phyloP scores from a whole-genome alignment of 2,797 vertebrate species.

The Sciurus vulgaris region DNA sequence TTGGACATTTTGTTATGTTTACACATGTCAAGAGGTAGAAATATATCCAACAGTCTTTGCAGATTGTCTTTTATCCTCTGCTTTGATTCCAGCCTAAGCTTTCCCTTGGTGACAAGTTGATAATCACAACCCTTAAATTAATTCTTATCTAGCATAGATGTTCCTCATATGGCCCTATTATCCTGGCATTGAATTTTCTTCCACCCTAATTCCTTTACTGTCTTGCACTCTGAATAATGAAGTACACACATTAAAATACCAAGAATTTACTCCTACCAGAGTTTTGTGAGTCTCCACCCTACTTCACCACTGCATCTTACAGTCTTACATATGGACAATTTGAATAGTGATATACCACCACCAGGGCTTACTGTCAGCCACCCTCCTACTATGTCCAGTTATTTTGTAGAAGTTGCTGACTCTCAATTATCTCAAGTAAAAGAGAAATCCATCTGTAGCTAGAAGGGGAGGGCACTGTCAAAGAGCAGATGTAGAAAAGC shows the following conservation, averaged over 20 bases:
- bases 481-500: not conserved
- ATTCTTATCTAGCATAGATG: not conserved
- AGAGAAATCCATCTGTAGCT: not conserved
- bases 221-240: slow-evolving; percentile 44
- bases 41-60: not conserved
- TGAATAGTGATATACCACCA: not conserved
- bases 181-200: not conserved
- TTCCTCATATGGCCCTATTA: not conserved
- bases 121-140: not conserved
- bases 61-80: not conserved
- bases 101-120: not conserved
- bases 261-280: slow-evolving; percentile 29
- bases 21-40: slow-evolving; percentile 36
- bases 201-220: not conserved
- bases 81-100: not conserved
- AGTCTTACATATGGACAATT: not conserved
- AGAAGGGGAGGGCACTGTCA: not conserved
- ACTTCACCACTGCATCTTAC: not conserved
- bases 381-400: not conserved
- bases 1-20: slow-evolving; percentile 31
- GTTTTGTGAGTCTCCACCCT: not conserved
- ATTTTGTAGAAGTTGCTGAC: not conserved
- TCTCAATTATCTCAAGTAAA: slow-evolving; percentile 22
- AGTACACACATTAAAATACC: not conserved
- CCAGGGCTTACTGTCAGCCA: not conserved